Evolutionary conservation across 2,888 invertebrate genomes (phyloP).

Genomic region (Belgica antarctica): DNA sequence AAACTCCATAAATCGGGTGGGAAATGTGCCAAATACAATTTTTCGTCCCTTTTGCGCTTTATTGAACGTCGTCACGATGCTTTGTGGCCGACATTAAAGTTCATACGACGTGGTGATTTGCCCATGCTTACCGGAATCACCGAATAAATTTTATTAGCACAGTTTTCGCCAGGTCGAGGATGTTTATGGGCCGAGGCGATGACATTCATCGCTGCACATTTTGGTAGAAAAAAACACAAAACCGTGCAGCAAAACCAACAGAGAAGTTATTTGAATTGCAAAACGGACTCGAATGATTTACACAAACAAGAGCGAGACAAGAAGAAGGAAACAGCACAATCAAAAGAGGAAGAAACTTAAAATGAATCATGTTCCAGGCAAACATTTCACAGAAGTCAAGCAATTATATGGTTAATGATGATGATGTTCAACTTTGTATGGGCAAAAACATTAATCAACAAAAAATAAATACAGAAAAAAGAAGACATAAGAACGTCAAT

Average conservation of each 20-base stretch:
- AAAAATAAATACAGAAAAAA: background rate
- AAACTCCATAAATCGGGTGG: conserved; percentile 10
- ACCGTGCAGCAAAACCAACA: too few relatives aligned
- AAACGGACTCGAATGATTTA: background rate
- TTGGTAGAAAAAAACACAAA: conserved; percentile 2
- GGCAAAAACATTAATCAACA: background rate
- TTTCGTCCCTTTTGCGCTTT: background rate
- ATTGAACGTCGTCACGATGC: background rate
- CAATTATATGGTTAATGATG: conserved; percentile 25
- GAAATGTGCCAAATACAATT: conserved; percentile 40
- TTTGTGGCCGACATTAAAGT: background rate
- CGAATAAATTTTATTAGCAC: conserved; percentile 36
- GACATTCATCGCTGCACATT: conserved; percentile 15
- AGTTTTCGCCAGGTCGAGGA: conserved; percentile 10
- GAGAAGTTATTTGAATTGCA: background rate
- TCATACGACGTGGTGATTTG: background rate
- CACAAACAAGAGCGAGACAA: background rate
- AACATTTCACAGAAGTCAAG: conserved; percentile 17
- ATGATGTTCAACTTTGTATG: conserved; percentile 32
- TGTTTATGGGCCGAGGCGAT: background rate
- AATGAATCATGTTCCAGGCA: conserved; percentile 1
- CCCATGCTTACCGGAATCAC: conserved; percentile 29
- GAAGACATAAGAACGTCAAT: too few relatives aligned
- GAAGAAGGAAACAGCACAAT: background rate
- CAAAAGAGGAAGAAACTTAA: background rate